Percentiles rank a stretch among this genome's conserved stretches.
These are phyloP conservation scores for Notarius quadriscutis DNA, from an alignment of 2,113 vertebrate genomes.

Conservation along the genomic window DNA sequence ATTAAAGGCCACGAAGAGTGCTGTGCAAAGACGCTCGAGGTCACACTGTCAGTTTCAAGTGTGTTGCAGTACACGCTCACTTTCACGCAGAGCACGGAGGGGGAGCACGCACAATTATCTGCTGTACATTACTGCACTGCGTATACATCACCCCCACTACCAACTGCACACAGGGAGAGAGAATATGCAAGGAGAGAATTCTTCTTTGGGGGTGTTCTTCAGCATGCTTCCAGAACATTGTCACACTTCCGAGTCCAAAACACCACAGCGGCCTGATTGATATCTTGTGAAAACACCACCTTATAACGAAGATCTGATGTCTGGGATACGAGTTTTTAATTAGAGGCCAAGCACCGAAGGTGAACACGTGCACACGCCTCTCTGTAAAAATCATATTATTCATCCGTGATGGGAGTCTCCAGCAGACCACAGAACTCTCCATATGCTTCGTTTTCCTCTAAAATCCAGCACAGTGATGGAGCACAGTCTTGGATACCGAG, in stretches of 20 bases:
- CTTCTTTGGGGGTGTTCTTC: neutral
- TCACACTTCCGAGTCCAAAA: neutral
- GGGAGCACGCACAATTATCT: neutral
- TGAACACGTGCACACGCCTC: too few relatives aligned
- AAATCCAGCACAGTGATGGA: neutral
- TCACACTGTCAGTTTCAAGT: neutral
- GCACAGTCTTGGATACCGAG: neutral
- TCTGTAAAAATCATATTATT: too few relatives aligned
- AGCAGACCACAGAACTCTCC: too few relatives aligned
- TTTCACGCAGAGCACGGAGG: neutral
- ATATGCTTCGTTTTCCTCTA: too few relatives aligned
- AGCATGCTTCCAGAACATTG: neutral
- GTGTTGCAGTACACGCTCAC: neutral
- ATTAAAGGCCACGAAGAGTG: neutral
- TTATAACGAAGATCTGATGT: neutral
- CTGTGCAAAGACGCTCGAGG: neutral
- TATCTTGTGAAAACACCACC: neutral
- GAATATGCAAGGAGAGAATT: neutral
- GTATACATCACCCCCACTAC: neutral
- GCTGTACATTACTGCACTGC: conserved; percentile 16
- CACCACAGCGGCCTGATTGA: neutral
- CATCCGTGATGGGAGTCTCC: too few relatives aligned
- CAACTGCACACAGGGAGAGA: neutral
- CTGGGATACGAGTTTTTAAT: too few relatives aligned
- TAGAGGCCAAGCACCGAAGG: too few relatives aligned